A percentile compares a stretch with the other conserved stretches of the same genome.
phyloP scores from a whole-genome alignment of 2,888 invertebrate genomes.

The Muschampia staudingeri region DNA sequence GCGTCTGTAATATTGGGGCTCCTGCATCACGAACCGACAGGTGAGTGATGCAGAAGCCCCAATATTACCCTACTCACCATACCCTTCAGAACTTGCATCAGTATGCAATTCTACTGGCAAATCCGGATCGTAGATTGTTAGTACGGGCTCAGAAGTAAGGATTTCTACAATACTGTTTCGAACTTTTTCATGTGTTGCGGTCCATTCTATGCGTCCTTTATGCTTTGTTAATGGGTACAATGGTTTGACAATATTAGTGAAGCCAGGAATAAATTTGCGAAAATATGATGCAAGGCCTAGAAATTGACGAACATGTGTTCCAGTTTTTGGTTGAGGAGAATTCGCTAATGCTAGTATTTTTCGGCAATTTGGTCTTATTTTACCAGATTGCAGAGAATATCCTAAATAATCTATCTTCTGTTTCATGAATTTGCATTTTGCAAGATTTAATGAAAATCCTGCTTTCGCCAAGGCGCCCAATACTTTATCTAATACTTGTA shows the following conservation, averaged over 20 bases:
- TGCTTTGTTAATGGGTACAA: neutral
- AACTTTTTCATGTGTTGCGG: neutral
- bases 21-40: too few relatives aligned
- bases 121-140: conserved; percentile 47
- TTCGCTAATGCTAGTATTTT: neutral
- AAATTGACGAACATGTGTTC: neutral
- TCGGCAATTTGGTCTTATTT: neutral
- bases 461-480: too few relatives aligned
- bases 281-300: neutral
- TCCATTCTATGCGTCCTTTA: neutral
- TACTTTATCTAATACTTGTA: too few relatives aligned
- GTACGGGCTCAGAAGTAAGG: conserved; percentile 47
- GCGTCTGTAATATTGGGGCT: too few relatives aligned
- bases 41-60: too few relatives aligned
- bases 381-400: too few relatives aligned
- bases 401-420: too few relatives aligned
- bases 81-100: conserved; percentile 56
- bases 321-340: neutral
- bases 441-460: too few relatives aligned
- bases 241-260: neutral
- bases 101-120: conserved; percentile 62
- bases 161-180: neutral
- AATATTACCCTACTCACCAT: too few relatives aligned
- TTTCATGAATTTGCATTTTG: too few relatives aligned
- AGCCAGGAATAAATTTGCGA: neutral